Conservation (phyloP, 2,113 vertebrate genomes). For the Clarias macrocephalus region DNA sequence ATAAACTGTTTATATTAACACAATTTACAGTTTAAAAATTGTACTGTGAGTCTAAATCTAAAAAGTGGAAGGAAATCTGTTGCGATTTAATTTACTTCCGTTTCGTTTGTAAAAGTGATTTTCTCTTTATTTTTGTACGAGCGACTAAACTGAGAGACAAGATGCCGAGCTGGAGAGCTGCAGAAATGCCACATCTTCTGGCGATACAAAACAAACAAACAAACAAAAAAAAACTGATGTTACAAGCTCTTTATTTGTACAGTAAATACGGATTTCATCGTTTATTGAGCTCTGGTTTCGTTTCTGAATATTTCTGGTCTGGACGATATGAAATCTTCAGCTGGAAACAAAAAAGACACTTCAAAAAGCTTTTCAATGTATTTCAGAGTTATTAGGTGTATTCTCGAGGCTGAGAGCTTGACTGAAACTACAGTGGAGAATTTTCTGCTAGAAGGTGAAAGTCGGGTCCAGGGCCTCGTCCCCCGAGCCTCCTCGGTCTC, state of each 20-base stretch:
- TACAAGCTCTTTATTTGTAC: too few relatives aligned
- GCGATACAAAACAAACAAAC: neutral
- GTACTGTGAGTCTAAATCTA: too few relatives aligned
- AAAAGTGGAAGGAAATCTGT: too few relatives aligned
- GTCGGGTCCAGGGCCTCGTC: neutral
- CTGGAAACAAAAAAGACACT: too few relatives aligned
- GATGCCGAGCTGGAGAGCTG: neutral
- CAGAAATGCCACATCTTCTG: neutral
- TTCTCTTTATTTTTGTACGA: neutral
- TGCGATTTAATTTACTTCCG: neutral
- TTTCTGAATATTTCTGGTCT: neutral
- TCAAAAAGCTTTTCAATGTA: too few relatives aligned
- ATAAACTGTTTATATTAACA: neutral
- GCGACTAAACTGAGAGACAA: neutral
- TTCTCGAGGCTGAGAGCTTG: neutral
- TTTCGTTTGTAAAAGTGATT: neutral
- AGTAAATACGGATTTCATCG: neutral
- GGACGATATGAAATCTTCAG: too few relatives aligned
- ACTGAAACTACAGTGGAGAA: neutral
- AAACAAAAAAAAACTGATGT: neutral
- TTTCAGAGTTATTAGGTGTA: constrained; percentile 8
- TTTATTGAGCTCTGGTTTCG: neutral
- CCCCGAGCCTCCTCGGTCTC: neutral
- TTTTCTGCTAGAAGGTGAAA: constrained; percentile 13
- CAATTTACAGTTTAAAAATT: too few relatives aligned